Percentiles rank a stretch among this genome's conserved stretches.
Evolutionary conservation across 2,888 invertebrate species (phyloP).

Genomic region (Dendrolimus pini): DNA sequence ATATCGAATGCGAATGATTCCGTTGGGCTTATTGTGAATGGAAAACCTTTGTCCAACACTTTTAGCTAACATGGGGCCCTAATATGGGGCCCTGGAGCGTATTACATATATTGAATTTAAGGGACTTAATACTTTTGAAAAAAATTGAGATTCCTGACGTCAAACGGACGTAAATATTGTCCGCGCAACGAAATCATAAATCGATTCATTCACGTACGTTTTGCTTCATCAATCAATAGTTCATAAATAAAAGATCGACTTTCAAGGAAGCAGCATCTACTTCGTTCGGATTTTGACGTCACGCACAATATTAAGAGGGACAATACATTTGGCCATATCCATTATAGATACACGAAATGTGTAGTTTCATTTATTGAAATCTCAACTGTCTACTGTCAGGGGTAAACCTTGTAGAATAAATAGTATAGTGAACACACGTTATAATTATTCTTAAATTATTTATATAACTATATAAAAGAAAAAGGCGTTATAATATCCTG

Average conservation of each 20-base stretch:
- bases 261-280: conserved; percentile 43
- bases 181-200: conserved; percentile 54
- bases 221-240: conserved; percentile 63
- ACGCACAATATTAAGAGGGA: conserved; percentile 28
- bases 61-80: background rate
- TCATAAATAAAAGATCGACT: conserved; percentile 67
- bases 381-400: no score
- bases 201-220: conserved; percentile 68
- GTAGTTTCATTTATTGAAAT: background rate
- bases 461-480: no score
- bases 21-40: background rate
- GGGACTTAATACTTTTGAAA: conserved; percentile 34
- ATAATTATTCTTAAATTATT: no score
- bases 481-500: no score
- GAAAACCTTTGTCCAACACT: background rate
- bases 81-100: background rate
- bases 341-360: background rate
- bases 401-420: no score
- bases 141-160: conserved; percentile 59
- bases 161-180: conserved; percentile 53
- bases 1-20: background rate
- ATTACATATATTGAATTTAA: conserved; percentile 24
- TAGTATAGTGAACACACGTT: no score
- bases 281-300: conserved; percentile 52
- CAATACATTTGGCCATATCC: background rate